phyloP scores from a whole-genome alignment of 2,113 vertebrate genomes.

The Oreochromis tanganicae region DNA sequence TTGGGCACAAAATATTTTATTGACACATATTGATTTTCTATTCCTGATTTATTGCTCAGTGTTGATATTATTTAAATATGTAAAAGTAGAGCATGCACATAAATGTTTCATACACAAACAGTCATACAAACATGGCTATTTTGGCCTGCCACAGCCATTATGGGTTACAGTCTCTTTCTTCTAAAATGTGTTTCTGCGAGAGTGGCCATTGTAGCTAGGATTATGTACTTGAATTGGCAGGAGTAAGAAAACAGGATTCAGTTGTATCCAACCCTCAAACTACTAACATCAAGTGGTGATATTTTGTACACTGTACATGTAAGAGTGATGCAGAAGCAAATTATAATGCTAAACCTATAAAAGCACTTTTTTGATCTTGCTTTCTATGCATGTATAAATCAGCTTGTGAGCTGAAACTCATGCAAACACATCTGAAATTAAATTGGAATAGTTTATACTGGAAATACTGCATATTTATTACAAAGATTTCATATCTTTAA shows the following conservation, averaged over 20 bases:
- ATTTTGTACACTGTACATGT: not conserved
- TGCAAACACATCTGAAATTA: not conserved
- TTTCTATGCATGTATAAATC: not conserved
- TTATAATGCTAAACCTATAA: not conserved
- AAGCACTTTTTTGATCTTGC: not conserved
- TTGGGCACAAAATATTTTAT: not conserved
- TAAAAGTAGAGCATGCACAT: not conserved
- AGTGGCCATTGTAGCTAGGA: not conserved
- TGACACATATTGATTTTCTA: not conserved
- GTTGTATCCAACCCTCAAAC: not conserved
- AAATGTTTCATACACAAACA: not conserved
- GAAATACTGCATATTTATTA: not conserved
- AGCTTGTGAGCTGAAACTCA: not conserved
- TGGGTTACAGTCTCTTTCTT: not conserved
- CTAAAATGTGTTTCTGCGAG: not conserved
- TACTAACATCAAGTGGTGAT: not conserved
- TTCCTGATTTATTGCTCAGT: not conserved
- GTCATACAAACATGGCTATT: not conserved
- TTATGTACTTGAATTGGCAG: not conserved
- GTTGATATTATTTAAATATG: not conserved
- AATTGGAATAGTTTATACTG: not conserved
- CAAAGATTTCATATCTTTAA: not conserved
- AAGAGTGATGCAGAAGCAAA: not conserved
- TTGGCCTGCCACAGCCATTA: not conserved
- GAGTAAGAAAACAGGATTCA: not conserved